Conservation (phyloP, 2,888 invertebrate species). For the Drosophila borealis region DNA sequence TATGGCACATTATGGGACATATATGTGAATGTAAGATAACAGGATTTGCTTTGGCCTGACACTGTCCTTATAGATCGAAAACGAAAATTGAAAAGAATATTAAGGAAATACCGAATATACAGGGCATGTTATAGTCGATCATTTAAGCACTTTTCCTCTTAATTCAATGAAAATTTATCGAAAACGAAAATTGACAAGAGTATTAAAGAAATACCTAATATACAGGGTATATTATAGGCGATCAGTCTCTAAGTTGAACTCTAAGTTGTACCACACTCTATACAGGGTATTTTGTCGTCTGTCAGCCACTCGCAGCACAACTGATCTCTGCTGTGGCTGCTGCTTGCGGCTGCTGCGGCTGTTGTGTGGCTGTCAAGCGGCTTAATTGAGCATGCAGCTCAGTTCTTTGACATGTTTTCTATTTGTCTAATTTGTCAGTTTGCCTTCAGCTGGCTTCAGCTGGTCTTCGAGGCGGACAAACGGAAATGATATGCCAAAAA, state of each 20-base stretch:
- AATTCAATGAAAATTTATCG: accelerated
- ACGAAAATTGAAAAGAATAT: background rate
- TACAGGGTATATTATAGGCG: background rate
- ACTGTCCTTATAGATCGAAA: background rate
- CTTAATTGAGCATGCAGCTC: constrained; percentile 75
- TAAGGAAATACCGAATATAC: background rate
- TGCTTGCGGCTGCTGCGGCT: constrained; percentile 23
- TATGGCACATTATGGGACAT: no score
- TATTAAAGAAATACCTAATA: background rate
- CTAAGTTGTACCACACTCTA: accelerated
- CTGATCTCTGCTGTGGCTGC: constrained; percentile 44
- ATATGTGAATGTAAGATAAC: no score
- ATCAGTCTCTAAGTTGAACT: background rate
- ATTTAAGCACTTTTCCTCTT: background rate
- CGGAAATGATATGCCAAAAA: constrained; percentile 76
- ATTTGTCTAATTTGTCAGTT: constrained; percentile 77
- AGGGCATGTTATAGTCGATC: background rate
- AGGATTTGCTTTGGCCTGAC: no score
- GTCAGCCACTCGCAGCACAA: constrained; percentile 4
- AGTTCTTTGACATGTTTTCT: constrained; percentile 75
- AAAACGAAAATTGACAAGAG: no score
- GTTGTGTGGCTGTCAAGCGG: constrained; percentile 56
- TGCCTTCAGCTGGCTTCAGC: constrained; percentile 46
- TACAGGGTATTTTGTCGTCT: constrained; percentile 20
- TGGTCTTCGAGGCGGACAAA: constrained; percentile 34